Conservation (phyloP, 2,113 vertebrate genomes). For the Sula dactylatra region DNA sequence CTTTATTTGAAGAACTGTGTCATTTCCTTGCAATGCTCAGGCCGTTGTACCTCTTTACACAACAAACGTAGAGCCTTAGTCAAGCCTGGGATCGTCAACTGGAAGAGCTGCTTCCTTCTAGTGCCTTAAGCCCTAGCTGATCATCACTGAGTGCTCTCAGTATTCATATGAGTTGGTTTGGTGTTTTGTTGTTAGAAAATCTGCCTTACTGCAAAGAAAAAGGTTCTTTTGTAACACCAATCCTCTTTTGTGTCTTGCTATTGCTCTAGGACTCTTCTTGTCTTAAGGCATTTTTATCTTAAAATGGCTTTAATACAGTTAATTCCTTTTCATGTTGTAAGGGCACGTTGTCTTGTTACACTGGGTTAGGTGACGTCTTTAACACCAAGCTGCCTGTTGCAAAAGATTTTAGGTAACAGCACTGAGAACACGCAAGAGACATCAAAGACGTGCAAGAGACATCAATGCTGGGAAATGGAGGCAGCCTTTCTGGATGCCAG, state of each 20-base stretch:
- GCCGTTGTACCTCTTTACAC: not conserved
- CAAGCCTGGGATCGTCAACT: not conserved
- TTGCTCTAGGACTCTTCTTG: not conserved
- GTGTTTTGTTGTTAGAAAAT: not conserved
- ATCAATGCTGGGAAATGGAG: not conserved
- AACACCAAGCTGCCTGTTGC: not conserved
- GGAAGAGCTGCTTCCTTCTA: not conserved
- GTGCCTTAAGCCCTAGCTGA: not conserved
- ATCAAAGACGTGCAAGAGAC: not conserved
- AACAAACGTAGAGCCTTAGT: not conserved
- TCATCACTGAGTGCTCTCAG: not conserved
- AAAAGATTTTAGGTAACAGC: not conserved
- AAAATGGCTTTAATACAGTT: not conserved
- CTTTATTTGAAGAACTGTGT: not conserved
- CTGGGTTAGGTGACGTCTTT: not conserved
- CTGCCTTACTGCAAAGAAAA: not conserved
- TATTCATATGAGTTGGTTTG: not conserved
- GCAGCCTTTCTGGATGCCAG: not conserved
- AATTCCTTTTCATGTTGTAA: not conserved
- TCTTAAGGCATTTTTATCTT: not conserved
- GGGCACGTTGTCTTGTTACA: not conserved
- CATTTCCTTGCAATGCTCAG: not conserved
- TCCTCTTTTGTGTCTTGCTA: not conserved
- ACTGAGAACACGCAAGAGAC: not conserved
- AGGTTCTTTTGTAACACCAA: not conserved